Evolutionary conservation across 2,113 vertebrate genomes (phyloP).

Genomic region (Andinoacara biseriatus): DNA sequence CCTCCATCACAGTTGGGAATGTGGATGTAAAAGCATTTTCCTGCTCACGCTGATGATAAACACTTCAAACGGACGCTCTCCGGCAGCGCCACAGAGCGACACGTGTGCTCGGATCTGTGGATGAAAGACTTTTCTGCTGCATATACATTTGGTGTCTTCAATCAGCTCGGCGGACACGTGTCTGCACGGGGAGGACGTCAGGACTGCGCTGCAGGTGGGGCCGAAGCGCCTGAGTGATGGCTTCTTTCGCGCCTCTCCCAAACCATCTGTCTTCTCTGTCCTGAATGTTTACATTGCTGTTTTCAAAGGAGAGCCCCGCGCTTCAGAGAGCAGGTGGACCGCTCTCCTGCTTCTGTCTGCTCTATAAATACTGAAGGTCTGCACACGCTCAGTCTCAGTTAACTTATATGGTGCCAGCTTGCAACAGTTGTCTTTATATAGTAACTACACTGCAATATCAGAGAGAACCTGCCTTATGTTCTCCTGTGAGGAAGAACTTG

Average conservation of each 20-base stretch:
- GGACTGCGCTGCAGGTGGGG: background rate
- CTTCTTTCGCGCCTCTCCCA: background rate
- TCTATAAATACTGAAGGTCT: background rate
- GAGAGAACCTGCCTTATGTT: background rate
- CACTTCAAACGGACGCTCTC: too few species aligned
- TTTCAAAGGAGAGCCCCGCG: background rate
- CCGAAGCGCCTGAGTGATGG: background rate
- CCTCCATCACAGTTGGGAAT: slow-evolving; percentile 29
- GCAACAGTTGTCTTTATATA: background rate
- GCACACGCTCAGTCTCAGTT: background rate
- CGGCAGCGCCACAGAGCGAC: too few species aligned
- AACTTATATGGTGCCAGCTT: background rate
- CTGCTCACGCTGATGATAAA: slow-evolving; percentile 15
- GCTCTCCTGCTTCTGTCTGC: background rate
- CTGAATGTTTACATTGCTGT: background rate
- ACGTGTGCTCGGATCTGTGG: too few species aligned
- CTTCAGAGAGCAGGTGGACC: background rate
- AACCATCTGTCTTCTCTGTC: background rate
- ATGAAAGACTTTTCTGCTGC: background rate
- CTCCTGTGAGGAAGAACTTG: background rate
- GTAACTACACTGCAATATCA: background rate
- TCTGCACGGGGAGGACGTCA: background rate
- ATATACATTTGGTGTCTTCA: background rate
- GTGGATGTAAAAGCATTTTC: slow-evolving; percentile 1
- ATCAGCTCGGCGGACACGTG: background rate